Conservation (phyloP, 2,113 vertebrate species). For the Regulus satrapa region DNA sequence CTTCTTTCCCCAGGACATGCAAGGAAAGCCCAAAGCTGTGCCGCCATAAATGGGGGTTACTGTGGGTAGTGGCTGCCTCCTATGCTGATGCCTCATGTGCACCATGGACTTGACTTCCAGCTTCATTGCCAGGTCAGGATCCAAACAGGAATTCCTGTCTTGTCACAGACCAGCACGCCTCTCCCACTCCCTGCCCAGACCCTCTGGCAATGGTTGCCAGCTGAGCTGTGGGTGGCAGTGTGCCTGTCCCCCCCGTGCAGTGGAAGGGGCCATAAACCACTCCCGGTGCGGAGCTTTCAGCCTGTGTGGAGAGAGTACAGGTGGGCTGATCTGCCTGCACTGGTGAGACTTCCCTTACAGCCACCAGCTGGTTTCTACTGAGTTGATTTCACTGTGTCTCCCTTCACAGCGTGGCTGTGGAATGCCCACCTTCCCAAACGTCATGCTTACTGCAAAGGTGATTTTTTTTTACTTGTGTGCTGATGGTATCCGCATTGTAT, state of each 20-base stretch:
- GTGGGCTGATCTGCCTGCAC: neutral
- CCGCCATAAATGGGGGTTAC: rapidly evolving
- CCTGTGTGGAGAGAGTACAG: too few relatives aligned
- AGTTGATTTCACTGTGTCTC: neutral
- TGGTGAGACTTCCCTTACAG: neutral
- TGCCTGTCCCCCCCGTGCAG: rapidly evolving
- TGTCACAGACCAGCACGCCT: neutral
- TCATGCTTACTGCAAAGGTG: neutral
- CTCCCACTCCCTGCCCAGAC: neutral
- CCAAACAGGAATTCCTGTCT: neutral
- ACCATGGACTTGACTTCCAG: neutral
- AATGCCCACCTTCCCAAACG: neutral
- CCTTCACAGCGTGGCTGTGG: neutral
- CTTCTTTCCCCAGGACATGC: neutral
- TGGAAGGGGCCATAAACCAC: neutral
- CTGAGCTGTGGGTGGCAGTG: rapidly evolving
- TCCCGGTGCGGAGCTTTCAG: rapidly evolving
- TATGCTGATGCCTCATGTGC: rapidly evolving
- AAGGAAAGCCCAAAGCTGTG: neutral
- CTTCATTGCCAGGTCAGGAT: neutral
- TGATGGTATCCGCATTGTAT: rapidly evolving
- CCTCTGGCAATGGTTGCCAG: rapidly evolving
- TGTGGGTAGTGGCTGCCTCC: neutral
- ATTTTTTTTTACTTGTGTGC: neutral
- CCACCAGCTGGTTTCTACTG: neutral